phyloP scores from a whole-genome alignment of 92 coral and sea anemone genomes.

The Metridium senile region DNA sequence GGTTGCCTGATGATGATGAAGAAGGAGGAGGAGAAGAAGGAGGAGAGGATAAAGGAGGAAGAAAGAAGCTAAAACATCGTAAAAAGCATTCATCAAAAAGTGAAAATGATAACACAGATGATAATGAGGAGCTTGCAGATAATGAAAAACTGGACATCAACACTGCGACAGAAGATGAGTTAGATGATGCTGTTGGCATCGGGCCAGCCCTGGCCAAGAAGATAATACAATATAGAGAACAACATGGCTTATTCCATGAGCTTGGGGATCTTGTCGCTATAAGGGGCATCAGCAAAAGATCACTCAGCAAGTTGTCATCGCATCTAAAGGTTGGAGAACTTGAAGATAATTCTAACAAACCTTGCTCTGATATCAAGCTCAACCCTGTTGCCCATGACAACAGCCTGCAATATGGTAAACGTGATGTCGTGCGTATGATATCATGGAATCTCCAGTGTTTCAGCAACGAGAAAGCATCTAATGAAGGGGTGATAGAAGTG shows the following conservation, averaged over 20 bases:
- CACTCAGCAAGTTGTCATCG: constrained; percentile 21
- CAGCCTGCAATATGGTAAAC: constrained; percentile 21
- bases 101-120: constrained; percentile 4
- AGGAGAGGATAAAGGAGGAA: not conserved
- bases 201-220: constrained; percentile 67
- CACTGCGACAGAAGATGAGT: constrained; percentile 44
- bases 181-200: constrained; percentile 57
- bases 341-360: constrained; percentile 3
- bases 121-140: constrained; percentile 12
- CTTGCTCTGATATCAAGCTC: constrained; percentile 6
- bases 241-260: constrained; percentile 55
- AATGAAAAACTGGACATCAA: constrained; percentile 47
- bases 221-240: constrained; percentile 58
- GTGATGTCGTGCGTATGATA: constrained; percentile 67
- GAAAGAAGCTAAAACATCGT: not conserved
- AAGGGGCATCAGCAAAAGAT: constrained; percentile 60
- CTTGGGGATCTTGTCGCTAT: constrained; percentile 50
- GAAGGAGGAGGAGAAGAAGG: not conserved
- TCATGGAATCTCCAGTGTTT: constrained; percentile 91
- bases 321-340: not conserved
- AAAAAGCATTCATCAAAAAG: not conserved
- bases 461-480: constrained; percentile 65
- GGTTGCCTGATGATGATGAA: constrained; percentile 4
- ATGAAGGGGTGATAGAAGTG: constrained; percentile 81
- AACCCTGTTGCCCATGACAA: constrained; percentile 2